Evolutionary conservation across 2,113 vertebrate genomes (phyloP), one percentile per base, ranked within the genome.

Genomic region (Tenrec ecaudatus): DNA sequence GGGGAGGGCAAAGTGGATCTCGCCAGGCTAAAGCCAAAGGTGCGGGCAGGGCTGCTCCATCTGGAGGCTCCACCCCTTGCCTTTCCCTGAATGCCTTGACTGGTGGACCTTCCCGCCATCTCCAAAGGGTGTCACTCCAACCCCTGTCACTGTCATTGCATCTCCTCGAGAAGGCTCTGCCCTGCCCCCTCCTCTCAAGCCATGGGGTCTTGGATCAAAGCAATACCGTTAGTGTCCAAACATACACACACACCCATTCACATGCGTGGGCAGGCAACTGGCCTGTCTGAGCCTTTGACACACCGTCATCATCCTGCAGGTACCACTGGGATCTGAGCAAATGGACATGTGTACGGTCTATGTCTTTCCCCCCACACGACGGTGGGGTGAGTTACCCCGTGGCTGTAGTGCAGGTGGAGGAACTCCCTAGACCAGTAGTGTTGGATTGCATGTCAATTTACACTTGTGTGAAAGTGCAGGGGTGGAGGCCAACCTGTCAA

Each of bases 71-170:
- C 27, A 16, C 17, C 29, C 25, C 27, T 43, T 16, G 22, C 75
- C 25, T 0, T 2, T 6, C 10, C 9, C 40, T 2, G 36, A 9
- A 6, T 0, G 0, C 58, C 43, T 40, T 1, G 7, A 47, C 57
- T 4, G 11, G 6, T 12, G 36, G 57, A 9, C 20, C 80, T 64
- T 6, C 20, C 4, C 79, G 20, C 22, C 6, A 4, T 14, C 81
- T 53, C 25, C 47, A 8, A 2, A 27, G 68, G 0, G 0, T 20
- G 9, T 38, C 17, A 0, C 22, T 19, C 3, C 0, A 0, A 20
- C 2, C 60, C 43, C 62, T 0, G 17, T 71, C 22, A 71, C 69
- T n/a, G 31, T n/a, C 14, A n/a, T 22, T 15, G 23, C 17, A 31
- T 5, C 31, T 69, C 68, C 31, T 69, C 31, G 1, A n/a, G 29